Percentiles rank a stretch among this genome's conserved stretches.
Conservation (phyloP, 2,113 vertebrate species). For the Cyphomyrus plagiostoma region DNA sequence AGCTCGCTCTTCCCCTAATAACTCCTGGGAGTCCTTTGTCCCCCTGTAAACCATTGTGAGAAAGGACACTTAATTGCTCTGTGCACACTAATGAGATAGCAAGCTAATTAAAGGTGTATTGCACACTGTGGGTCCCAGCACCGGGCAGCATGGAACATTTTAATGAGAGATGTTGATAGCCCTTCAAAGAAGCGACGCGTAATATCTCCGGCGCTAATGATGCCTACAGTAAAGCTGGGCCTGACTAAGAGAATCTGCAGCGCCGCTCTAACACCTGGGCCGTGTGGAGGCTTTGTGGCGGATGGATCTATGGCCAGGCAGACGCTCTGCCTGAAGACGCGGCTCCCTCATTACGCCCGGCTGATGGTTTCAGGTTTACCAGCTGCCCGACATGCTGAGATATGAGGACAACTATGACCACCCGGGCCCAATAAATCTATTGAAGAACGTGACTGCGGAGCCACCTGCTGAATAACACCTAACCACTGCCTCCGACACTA, state of each 20-base stretch:
- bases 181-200: conserved; percentile 18
- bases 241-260: neutral
- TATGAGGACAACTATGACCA: neutral
- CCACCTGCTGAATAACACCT: neutral
- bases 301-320: neutral
- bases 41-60: conserved; percentile 25
- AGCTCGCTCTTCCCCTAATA: conserved; percentile 23
- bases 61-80: conserved; percentile 30
- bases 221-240: conserved; percentile 16
- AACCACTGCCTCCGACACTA: neutral
- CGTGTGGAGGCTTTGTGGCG: conserved; percentile 1
- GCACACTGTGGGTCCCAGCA: conserved; percentile 18
- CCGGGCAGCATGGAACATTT: conserved; percentile 26
- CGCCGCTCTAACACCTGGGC: conserved; percentile 1
- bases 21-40: conserved; percentile 30
- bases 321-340: neutral
- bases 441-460: neutral
- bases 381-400: too few relatives aligned
- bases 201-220: conserved; percentile 25
- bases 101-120: conserved; percentile 31
- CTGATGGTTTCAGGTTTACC: neutral
- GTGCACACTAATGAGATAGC: conserved; percentile 26
- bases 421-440: conserved; percentile 1
- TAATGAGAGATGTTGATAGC: conserved; percentile 30
- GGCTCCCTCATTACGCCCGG: neutral